Evolutionary conservation across 2,888 invertebrate genomes (phyloP).

Genomic region (Liposcelis brunnea): DNA sequence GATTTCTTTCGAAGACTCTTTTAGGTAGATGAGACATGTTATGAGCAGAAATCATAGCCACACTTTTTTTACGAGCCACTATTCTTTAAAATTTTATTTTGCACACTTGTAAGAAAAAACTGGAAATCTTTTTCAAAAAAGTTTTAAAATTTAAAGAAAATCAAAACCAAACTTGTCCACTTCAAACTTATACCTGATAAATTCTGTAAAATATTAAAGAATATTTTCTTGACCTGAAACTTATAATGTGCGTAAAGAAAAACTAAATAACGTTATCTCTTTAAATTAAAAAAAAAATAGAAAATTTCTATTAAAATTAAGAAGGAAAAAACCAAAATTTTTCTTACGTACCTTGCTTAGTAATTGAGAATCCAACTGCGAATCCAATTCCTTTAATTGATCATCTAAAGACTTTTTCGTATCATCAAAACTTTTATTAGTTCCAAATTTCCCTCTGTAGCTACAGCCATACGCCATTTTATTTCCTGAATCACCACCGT

Average conservation of each 20-base stretch:
- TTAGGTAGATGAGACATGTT: no score
- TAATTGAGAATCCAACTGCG: slow-evolving; percentile 52
- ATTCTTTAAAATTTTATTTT: no score
- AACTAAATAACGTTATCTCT: neutral
- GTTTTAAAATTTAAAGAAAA: no score
- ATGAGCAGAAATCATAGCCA: no score
- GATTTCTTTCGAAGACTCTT: no score
- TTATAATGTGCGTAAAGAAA: neutral
- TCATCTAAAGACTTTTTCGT: slow-evolving; percentile 59
- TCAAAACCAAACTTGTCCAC: no score
- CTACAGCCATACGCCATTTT: neutral
- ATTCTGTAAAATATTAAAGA: no score
- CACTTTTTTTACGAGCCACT: no score
- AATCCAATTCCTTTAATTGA: slow-evolving; percentile 66
- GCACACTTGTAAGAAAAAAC: no score
- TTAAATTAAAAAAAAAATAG: neutral
- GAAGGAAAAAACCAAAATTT: neutral
- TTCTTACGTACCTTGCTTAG: slow-evolving; percentile 28
- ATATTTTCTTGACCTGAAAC: no score
- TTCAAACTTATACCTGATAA: no score
- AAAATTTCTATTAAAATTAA: neutral
- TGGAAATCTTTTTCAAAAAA: no score
- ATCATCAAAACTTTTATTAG: slow-evolving; percentile 48
- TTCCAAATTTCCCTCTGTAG: slow-evolving; percentile 25
- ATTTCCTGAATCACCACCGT: neutral